Evolutionary conservation across 92 coral and sea anemone species (phyloP), one percentile per base, ranked within the genome.

Genomic region (Porites evermanni): DNA sequence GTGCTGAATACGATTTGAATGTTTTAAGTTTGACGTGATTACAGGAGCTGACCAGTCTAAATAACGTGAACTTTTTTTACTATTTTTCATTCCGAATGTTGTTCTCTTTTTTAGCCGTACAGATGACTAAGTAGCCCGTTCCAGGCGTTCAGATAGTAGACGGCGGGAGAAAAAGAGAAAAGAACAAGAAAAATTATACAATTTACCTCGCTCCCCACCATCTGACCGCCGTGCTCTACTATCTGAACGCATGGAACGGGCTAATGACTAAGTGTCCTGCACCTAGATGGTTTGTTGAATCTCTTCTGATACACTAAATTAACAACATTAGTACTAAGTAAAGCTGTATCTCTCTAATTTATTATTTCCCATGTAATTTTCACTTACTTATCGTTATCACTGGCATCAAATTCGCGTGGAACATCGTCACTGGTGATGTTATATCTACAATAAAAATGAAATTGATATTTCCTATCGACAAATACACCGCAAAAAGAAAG

Each of bases 311-410:
- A 38, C 47, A 38, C 7, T 23, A 38, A 69, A 69, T 69, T 23
- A 69, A 23, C 26, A 69, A 38, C 26, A 69, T 38, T 69, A 69
- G 17, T 38, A 23, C 13, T 24, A 69, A 69, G 74, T 23, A 50
- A 8, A 69, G 44, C 74, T 69, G 8, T 4, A 29, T 19, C 74
- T 24, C 20, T 29, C 32, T 69, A 0, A 19, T 69, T 69, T 0
- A 69, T 19, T 69, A 69, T 69, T 9, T 69, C 74, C 74, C 74
- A 69, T 1, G 44, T 50, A 69, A 10, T 69, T 69, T 69, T 69
- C 14, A 68, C 85, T 80, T 80, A 81, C 85, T 68, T 20, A 14
- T 67, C n/a, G 69, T 81, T 81, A 14, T 81, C 71, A 14, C 77
- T 69, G 67, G 66, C 54, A 71, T 67, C 44, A 53, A 71, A 68